Percentiles rank a stretch among this genome's conserved stretches.
These are phyloP conservation scores for Eupithecia tripunctaria DNA, from an alignment of 2,888 invertebrate genomes.

Conservation along the genomic window DNA sequence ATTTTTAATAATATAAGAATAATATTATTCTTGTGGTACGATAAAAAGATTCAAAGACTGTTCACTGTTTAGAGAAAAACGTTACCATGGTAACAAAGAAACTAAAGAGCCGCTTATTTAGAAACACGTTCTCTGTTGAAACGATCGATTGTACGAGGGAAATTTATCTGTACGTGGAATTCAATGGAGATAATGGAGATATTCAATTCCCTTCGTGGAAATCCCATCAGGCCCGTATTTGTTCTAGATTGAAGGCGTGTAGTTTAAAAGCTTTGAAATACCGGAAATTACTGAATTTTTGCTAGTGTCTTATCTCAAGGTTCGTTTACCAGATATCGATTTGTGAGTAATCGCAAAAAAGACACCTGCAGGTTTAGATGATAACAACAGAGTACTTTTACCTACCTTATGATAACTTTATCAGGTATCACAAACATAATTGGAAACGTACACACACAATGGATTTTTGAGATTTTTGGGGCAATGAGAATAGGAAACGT, in stretches of 20 bases:
- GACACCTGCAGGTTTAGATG: constrained; percentile 1
- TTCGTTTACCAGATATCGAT: constrained; percentile 3
- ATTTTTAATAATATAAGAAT: too few relatives aligned
- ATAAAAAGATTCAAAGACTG: not conserved
- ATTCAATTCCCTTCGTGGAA: constrained; percentile 31
- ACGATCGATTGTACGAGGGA: constrained; percentile 15
- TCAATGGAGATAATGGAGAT: constrained; percentile 19
- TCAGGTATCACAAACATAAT: not conserved
- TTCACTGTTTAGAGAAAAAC: not conserved
- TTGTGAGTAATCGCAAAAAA: not conserved
- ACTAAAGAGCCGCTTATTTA: constrained; percentile 21
- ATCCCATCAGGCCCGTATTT: not conserved
- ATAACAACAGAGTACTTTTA: not conserved
- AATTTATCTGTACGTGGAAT: constrained; percentile 42
- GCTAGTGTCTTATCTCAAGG: not conserved
- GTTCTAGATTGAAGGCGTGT: not conserved
- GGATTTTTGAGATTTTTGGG: too few relatives aligned
- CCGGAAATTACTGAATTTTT: constrained; percentile 1
- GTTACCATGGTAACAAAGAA: constrained; percentile 15
- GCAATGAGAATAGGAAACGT: too few relatives aligned
- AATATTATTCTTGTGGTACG: too few relatives aligned
- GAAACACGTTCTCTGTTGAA: constrained; percentile 27
- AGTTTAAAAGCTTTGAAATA: not conserved
- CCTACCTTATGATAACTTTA: not conserved
- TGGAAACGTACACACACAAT: too few relatives aligned